phyloP scores from a whole-genome alignment of 2,113 vertebrate species.

The Syngnathoides biaculeatus region DNA sequence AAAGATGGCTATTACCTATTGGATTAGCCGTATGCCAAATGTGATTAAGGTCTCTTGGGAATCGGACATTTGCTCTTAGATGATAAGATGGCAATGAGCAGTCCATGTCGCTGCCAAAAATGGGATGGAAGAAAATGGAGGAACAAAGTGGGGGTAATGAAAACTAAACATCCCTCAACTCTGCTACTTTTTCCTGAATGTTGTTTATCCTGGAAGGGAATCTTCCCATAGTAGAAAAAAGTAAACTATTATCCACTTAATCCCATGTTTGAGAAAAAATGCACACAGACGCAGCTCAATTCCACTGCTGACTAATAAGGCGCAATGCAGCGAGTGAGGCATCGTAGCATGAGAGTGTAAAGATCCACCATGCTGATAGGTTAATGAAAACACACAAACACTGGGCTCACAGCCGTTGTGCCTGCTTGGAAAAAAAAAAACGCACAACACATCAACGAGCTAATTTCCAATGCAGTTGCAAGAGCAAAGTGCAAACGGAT shows the following conservation, averaged over 20 bases:
- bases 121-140: slow-evolving; percentile 14
- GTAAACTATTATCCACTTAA: neutral
- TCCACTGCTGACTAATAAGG: slow-evolving; percentile 41
- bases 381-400: slow-evolving; percentile 56
- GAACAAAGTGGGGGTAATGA: slow-evolving; percentile 21
- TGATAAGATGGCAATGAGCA: slow-evolving; percentile 36
- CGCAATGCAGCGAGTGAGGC: slow-evolving; percentile 47
- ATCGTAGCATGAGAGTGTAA: slow-evolving; percentile 43
- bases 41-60: slow-evolving; percentile 46
- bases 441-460: slow-evolving; percentile 7
- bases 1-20: slow-evolving; percentile 49
- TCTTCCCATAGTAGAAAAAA: slow-evolving; percentile 21
- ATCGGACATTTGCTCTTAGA: slow-evolving; percentile 47
- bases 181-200: slow-evolving; percentile 16
- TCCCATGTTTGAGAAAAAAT: slow-evolving; percentile 26
- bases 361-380: slow-evolving; percentile 44
- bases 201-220: slow-evolving; percentile 20
- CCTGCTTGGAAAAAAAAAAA: slow-evolving; percentile 26
- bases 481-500: slow-evolving; percentile 27
- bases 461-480: slow-evolving; percentile 40
- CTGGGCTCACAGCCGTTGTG: slow-evolving; percentile 41
- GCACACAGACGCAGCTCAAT: slow-evolving; percentile 36
- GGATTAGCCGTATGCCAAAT: slow-evolving; percentile 56
- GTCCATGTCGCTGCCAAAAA: slow-evolving; percentile 20
- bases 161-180: slow-evolving; percentile 31